Evolutionary conservation across 2,888 invertebrate genomes (phyloP).

Genomic region (Physocephala rufipes): DNA sequence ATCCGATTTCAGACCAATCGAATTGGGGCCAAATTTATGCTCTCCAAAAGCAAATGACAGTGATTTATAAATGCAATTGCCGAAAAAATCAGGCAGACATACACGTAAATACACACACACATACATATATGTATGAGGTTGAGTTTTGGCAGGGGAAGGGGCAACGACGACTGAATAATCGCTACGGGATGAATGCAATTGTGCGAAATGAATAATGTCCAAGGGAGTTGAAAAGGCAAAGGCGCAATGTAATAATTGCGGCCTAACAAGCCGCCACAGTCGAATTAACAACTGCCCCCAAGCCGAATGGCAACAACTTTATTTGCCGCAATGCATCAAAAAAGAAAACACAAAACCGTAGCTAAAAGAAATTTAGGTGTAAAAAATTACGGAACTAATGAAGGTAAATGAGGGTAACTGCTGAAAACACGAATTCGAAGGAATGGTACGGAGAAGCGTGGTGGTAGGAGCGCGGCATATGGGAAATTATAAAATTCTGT

Average conservation of each 20-base stretch:
- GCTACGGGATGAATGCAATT: neutral
- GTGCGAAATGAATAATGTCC: no score
- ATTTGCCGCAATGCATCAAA: conserved; percentile 8
- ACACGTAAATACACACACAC: no score
- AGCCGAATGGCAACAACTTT: conserved; percentile 28
- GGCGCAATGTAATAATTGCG: conserved; percentile 4
- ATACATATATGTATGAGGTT: neutral
- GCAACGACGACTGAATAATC: neutral
- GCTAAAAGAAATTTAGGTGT: neutral
- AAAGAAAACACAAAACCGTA: neutral
- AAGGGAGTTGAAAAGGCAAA: neutral
- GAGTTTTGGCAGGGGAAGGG: neutral
- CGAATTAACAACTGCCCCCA: conserved; percentile 27
- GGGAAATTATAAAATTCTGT: no score
- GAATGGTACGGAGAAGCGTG: no score
- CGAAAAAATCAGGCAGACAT: conserved; percentile 25
- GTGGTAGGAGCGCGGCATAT: no score
- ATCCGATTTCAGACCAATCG: conserved; percentile 10
- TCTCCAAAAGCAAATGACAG: conserved; percentile 30
- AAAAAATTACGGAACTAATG: neutral
- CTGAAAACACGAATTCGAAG: no score
- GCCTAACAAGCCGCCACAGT: conserved; percentile 30
- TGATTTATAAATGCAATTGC: conserved; percentile 35
- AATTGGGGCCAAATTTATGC: conserved; percentile 33
- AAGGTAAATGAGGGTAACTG: neutral